These are phyloP conservation scores for Euzetes globulus DNA, from an alignment of 2,888 invertebrate species.

Conservation along the genomic window DNA sequence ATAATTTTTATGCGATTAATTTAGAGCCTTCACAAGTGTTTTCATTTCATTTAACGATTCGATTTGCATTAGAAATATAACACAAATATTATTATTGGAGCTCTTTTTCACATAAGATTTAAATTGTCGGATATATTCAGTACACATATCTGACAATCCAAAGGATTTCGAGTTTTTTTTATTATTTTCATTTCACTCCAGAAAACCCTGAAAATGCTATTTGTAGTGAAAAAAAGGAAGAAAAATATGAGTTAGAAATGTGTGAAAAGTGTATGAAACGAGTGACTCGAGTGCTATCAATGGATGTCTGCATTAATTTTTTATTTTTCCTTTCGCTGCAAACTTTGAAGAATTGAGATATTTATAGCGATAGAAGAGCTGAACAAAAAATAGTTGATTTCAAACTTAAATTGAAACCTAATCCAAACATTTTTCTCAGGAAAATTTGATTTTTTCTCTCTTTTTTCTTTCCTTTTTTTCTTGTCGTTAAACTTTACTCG, in stretches of 20 bases:
- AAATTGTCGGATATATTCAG: neutral
- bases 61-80: conserved; percentile 4
- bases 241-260: neutral
- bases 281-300: neutral
- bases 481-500: neutral
- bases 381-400: neutral
- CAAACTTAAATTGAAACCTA: neutral
- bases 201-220: neutral
- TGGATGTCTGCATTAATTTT: neutral
- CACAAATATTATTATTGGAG: neutral
- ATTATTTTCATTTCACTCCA: neutral
- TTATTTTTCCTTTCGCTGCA: neutral
- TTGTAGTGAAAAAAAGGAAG: neutral
- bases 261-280: neutral
- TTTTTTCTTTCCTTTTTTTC: neutral
- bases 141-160: neutral
- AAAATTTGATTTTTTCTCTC: neutral
- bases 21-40: neutral
- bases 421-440: neutral
- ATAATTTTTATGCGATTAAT: too few relatives aligned
- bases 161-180: neutral
- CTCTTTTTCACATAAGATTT: neutral
- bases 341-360: neutral
- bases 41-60: neutral
- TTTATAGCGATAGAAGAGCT: neutral